These are phyloP conservation scores for Scaptodrosophila latifasciaeformis DNA, from an alignment of 2,888 invertebrate genomes.

Conservation along the genomic window DNA sequence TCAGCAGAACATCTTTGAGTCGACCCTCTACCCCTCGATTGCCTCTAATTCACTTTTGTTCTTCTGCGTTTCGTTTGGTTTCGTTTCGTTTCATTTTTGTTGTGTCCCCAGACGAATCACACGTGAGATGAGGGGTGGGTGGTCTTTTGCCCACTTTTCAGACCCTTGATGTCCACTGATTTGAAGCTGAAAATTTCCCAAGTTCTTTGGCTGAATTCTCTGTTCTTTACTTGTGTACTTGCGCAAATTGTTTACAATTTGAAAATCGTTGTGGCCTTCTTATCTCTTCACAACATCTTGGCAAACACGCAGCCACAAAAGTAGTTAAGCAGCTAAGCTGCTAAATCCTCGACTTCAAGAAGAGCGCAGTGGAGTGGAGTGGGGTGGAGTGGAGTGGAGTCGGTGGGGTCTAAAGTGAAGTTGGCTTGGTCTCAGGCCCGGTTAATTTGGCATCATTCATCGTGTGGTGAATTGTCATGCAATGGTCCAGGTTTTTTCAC, in stretches of 20 bases:
- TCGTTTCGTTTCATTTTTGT: too few species aligned
- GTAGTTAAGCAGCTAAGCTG: background rate
- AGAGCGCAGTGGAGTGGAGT: conserved; percentile 5
- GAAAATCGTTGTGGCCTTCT: conserved; percentile 49
- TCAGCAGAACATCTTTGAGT: conserved; percentile 39
- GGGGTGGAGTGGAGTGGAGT: background rate
- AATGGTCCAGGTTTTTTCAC: conserved; percentile 42
- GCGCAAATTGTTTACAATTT: conserved; percentile 62
- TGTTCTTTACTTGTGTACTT: background rate
- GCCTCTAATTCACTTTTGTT: conserved; percentile 39
- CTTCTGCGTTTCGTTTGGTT: too few species aligned
- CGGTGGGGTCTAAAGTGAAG: background rate
- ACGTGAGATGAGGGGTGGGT: background rate
- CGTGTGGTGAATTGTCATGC: conserved; percentile 56
- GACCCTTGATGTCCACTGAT: background rate
- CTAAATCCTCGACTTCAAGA: background rate
- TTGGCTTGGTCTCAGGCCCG: conserved; percentile 1
- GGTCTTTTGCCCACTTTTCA: background rate
- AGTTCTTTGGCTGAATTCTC: conserved; percentile 26
- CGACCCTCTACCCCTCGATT: conserved; percentile 23
- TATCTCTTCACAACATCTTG: conserved; percentile 51
- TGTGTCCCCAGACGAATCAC: background rate
- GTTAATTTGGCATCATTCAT: conserved; percentile 60
- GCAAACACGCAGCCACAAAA: conserved; percentile 54
- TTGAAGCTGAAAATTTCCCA: conserved; percentile 4